phyloP scores from a whole-genome alignment of 2,113 vertebrate species.

The Perca schrenkii region DNA sequence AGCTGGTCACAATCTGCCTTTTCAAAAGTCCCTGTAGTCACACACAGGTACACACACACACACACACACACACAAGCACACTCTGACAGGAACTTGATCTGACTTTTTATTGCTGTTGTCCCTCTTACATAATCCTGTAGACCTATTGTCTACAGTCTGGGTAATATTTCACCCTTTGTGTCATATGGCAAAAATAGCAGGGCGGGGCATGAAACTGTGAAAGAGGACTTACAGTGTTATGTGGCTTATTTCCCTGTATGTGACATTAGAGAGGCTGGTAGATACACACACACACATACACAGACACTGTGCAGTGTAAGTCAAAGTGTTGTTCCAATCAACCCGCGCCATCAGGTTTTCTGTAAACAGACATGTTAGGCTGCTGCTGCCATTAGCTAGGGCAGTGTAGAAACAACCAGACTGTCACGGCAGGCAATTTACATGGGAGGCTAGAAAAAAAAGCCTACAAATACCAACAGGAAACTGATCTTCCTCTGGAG shows the following conservation, averaged over 20 bases:
- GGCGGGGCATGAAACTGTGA: neutral
- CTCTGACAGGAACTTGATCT: neutral
- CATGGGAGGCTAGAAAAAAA: neutral
- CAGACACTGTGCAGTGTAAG: neutral
- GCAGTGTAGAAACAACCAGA: neutral
- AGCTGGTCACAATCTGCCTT: neutral
- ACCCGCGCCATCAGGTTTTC: neutral
- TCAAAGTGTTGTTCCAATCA: neutral
- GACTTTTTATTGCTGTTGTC: conserved; percentile 17
- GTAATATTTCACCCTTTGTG: neutral
- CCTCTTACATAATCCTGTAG: conserved; percentile 7
- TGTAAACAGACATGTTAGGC: neutral
- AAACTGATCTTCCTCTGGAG: neutral
- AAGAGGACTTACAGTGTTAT: neutral
- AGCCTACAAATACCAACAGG: conserved; percentile 9
- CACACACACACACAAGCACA: neutral
- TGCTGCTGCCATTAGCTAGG: conserved; percentile 2
- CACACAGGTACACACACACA: neutral
- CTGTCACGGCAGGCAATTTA: neutral
- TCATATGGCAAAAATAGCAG: neutral
- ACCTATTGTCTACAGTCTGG: conserved; percentile 7
- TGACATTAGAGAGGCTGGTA: neutral
- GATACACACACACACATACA: neutral
- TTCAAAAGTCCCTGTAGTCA: neutral
- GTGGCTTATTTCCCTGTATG: neutral